phyloP scores from a whole-genome alignment of 2,113 vertebrate genomes.

The Sapayoa aenigma region DNA sequence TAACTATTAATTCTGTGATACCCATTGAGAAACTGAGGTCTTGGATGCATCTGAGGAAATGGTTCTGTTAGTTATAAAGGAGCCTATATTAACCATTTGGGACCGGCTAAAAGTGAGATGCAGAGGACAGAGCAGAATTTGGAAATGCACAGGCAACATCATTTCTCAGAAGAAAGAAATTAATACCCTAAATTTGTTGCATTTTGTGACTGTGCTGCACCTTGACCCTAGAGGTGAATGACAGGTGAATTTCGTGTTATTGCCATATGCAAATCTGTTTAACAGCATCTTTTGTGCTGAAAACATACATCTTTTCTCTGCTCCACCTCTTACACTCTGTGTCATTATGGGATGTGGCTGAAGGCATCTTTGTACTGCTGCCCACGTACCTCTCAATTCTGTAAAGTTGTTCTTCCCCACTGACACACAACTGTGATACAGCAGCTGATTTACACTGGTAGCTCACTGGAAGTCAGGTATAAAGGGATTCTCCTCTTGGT shows the following conservation, averaged over 20 bases:
- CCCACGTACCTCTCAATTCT: neutral
- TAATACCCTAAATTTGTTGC: neutral
- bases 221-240: neutral
- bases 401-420: neutral
- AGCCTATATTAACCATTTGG: neutral
- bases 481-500: neutral
- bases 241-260: neutral
- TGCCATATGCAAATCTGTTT: neutral
- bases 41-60: neutral
- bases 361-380: neutral
- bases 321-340: neutral
- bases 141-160: neutral
- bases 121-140: neutral
- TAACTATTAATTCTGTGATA: neutral
- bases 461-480: neutral
- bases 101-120: neutral
- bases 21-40: neutral
- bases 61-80: neutral
- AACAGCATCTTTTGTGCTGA: neutral
- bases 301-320: neutral
- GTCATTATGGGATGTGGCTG: neutral
- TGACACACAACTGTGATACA: neutral
- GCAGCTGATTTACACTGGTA: neutral
- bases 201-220: neutral
- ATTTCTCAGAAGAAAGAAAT: neutral